Percentiles rank a stretch among this genome's conserved stretches.
Conservation (phyloP, 2,888 invertebrate genomes). For the Drosophila quinaria region DNA sequence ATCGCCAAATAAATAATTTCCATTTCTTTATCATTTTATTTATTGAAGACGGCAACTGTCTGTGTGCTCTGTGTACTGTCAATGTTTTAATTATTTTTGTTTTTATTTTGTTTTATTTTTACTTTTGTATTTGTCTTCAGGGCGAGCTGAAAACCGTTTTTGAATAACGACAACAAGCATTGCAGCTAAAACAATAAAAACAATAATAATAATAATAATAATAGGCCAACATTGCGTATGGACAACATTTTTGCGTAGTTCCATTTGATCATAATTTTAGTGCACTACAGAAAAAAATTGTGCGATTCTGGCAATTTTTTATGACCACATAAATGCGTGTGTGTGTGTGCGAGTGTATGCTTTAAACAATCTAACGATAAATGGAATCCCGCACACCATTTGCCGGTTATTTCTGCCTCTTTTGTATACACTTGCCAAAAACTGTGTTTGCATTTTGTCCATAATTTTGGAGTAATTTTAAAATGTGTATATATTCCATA, state of each 20-base stretch:
- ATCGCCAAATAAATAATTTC: slow-evolving; percentile 70
- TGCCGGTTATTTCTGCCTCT: slow-evolving; percentile 6
- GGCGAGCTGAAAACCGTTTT: slow-evolving; percentile 23
- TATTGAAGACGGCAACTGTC: slow-evolving; percentile 36
- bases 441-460: neutral
- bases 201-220: slow-evolving; percentile 22
- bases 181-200: slow-evolving; percentile 30
- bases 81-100: slow-evolving; percentile 59
- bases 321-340: slow-evolving; percentile 43
- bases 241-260: slow-evolving; percentile 44
- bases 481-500: no score
- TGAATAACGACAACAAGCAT: slow-evolving; percentile 43
- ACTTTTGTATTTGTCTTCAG: slow-evolving; percentile 60
- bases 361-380: slow-evolving; percentile 62
- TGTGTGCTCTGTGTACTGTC: slow-evolving; percentile 30
- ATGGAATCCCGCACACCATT: slow-evolving; percentile 46
- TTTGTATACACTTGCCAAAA: slow-evolving; percentile 3
- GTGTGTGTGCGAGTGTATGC: slow-evolving; percentile 10
- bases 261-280: slow-evolving; percentile 72
- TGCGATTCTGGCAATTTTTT: slow-evolving; percentile 51
- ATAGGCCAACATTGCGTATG: slow-evolving; percentile 34
- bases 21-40: slow-evolving; percentile 66
- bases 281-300: slow-evolving; percentile 15
- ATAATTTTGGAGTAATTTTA: no score
- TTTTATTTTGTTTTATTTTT: slow-evolving; percentile 6